A percentile compares a stretch with the other conserved stretches of the same genome.
Evolutionary conservation across 2,113 vertebrate genomes (phyloP).

Genomic region (Bagarius yarrelli): DNA sequence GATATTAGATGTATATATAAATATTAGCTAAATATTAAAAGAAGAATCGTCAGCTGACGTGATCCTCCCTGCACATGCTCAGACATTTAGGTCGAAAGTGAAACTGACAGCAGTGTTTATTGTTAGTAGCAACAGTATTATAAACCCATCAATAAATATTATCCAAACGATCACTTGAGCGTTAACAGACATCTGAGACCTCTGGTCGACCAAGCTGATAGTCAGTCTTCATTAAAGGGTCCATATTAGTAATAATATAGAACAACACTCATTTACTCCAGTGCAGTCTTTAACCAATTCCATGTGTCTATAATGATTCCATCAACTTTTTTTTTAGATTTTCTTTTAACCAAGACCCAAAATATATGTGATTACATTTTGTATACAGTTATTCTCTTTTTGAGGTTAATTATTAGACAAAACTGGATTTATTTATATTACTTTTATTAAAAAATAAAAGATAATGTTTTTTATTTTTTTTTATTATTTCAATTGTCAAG

Average conservation of each 20-base stretch:
- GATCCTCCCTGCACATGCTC: neutral
- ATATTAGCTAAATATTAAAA: neutral
- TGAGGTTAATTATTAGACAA: no score
- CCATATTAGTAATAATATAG: neutral
- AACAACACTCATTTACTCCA: neutral
- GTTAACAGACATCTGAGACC: neutral
- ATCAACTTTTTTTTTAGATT: neutral
- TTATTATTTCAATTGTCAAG: no score
- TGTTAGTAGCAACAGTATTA: neutral
- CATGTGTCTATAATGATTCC: neutral
- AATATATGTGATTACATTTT: no score
- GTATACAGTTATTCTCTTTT: no score
- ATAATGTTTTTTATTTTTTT: no score
- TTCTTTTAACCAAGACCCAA: no score
- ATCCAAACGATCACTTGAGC: neutral
- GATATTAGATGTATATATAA: no score
- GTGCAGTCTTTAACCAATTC: slow-evolving; percentile 7
- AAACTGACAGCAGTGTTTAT: slow-evolving; percentile 9
- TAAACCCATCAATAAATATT: neutral
- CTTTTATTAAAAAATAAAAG: no score
- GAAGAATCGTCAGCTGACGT: neutral
- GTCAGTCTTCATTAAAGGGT: slow-evolving; percentile 1
- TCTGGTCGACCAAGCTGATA: neutral
- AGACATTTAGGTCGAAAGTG: neutral
- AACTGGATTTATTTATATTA: no score